Evolutionary conservation across 2,113 vertebrate species (phyloP), one percentile per base, ranked within the genome.

Genomic region (Coptodon rendalli): DNA sequence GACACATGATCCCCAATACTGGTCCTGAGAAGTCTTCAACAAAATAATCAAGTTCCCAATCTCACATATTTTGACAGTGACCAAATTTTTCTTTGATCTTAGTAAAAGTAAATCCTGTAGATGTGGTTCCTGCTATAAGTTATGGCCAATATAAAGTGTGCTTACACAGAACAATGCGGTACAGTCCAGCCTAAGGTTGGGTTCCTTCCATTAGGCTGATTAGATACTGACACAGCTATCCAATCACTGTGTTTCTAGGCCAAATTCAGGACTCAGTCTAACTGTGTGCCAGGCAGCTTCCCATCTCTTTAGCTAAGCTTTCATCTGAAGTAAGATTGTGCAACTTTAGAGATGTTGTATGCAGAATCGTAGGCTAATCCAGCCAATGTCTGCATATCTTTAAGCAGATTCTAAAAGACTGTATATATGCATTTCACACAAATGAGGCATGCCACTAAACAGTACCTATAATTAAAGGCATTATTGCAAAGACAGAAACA

Each of bases 151-250:
- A 82, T 56, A 27, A 31, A 19, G 17, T 83, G 63, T 50, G 73
- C 27, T 61, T 57, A 53, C 53, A n/a, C 36, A 43, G 38, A 73
- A 6, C 40, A 17, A 29, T 45, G 0, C 6, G 4, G 40, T 48
- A 76, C 57, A 27, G 31, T 81, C 82, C 31, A 71, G 38, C 12
- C 2, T 10, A 17, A 14, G 73, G 36, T 63, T 36, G 50, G 19
- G 3, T 48, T 89, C 57, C 84, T 50, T 90, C 86, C 91, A 91
- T 94, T 93, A 93, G 88, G 53, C 82, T 91, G 89, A 94, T 94
- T 91, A 86, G 81, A 84, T 53, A 66, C 85, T 56, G 91, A 85
- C 66, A 87, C 61, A 73, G 53, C 83, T 57, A 52, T 73, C 66
- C 27, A 68, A 79, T 86, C 89, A 38, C 36, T 17, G 31, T 85